Percentiles rank a stretch among this genome's conserved stretches.
phyloP scores from a whole-genome alignment of 2,113 vertebrate genomes.

The Ochotona curzoniae region DNA sequence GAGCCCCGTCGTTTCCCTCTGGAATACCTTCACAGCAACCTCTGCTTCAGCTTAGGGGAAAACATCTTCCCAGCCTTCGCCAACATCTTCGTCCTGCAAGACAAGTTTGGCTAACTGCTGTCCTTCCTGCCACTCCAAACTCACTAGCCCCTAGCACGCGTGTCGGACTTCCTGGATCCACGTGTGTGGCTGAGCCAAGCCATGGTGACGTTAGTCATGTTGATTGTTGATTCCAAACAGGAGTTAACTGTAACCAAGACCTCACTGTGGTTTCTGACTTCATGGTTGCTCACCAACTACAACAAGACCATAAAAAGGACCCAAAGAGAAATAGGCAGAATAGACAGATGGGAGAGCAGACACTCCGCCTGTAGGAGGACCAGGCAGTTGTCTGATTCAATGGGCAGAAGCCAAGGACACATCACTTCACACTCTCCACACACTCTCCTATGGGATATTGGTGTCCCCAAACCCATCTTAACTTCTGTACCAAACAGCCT shows the following conservation, averaged over 20 bases:
- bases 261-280: constrained; percentile 48
- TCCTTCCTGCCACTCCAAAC: not conserved
- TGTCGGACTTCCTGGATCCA: constrained; percentile 38
- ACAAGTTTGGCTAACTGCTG: not conserved
- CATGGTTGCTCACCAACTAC: constrained; percentile 53
- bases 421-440: too few relatives aligned
- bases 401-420: not conserved
- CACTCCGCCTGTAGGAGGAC: not conserved
- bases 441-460: too few relatives aligned
- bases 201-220: constrained; percentile 65
- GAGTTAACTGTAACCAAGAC: constrained; percentile 59
- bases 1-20: not conserved
- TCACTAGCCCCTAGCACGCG: not conserved
- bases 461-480: too few relatives aligned
- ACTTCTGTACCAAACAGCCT: too few relatives aligned
- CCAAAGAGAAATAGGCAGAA: constrained; percentile 48
- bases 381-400: not conserved
- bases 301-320: constrained; percentile 44
- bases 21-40: not conserved
- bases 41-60: not conserved
- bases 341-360: not conserved
- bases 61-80: constrained; percentile 3
- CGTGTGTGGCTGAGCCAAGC: not conserved
- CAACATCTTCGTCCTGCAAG: not conserved
- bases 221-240: constrained; percentile 70